Conservation (phyloP, 30 jellyfish, hydroid and myxozoan genomes). For the Pelagia noctiluca region DNA sequence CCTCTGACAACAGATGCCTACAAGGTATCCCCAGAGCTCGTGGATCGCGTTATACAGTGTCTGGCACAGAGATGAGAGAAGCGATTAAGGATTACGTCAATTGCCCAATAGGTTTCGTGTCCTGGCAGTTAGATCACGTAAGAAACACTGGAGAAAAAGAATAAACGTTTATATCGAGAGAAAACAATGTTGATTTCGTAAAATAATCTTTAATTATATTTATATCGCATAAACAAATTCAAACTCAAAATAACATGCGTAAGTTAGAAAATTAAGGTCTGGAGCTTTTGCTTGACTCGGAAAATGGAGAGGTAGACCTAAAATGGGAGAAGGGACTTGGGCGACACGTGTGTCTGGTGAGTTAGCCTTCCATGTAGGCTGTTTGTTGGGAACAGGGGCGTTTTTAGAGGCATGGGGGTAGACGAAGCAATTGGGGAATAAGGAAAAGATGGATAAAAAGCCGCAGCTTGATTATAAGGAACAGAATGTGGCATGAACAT, state of each 20-base stretch:
- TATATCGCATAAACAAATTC: background rate
- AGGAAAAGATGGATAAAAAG: conserved; percentile 1
- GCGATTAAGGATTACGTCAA: conserved; percentile 44
- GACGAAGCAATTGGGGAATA: background rate
- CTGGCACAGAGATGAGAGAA: conserved; percentile 39
- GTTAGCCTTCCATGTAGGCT: background rate
- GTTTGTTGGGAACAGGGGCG: conserved; percentile 23
- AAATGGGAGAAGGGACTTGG: background rate
- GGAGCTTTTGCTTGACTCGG: background rate
- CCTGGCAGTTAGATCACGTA: conserved; percentile 54
- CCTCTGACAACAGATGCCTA: conserved; percentile 32
- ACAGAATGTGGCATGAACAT: background rate
- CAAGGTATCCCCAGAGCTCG: background rate
- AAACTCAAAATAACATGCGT: no score
- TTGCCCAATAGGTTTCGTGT: conserved; percentile 40
- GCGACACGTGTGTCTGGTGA: background rate
- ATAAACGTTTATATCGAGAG: background rate
- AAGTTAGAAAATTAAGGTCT: no score
- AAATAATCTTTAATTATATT: background rate
- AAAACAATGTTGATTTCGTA: background rate
- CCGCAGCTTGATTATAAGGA: conserved; percentile 31
- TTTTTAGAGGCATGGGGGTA: background rate
- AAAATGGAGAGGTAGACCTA: background rate
- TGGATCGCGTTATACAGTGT: conserved; percentile 38
- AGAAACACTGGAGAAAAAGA: conserved; percentile 56